Base-by-base conservation (phyloP, 2,888 invertebrate genomes). In the Buathra laborator region DNA sequence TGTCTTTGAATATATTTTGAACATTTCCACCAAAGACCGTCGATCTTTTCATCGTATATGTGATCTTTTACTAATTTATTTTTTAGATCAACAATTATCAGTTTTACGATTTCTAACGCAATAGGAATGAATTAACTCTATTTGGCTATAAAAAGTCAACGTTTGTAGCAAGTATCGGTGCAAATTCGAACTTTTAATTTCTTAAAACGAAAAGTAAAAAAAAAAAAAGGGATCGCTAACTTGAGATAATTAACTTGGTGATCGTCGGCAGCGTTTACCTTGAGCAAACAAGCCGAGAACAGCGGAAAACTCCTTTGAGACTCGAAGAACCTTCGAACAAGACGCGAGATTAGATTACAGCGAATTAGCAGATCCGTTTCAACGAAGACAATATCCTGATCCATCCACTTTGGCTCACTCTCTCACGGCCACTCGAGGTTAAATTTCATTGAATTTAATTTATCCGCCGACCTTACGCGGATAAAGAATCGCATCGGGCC, bases 341-440 rank as follows among this genome's bases (percentile, higher is more conserved):
- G 81, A 74, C 59, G 78, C 70, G 77, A 81, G 78, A 84, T 84
- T 70, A 72, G 78, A 81, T 84, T 78, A 81, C 62, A 59, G 14
- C 64, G 74, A 84, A 74, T 81, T 81, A 81, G 78, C 62, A 70
- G 44, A 78, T 56, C 32, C 78, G 64, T 84, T 84, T 74, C 48
- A 74, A 56, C 37, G 67, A 68, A 59, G 66, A 77, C 76, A 67
- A 66, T 16, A 44, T 7, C 37, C 43, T 16, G 53, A 53, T 68
- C 67, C 56, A 78, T 81, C 51, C 70, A 84, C 62, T 76, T 37
- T 71, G 56, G 7, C 24, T 16, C 19, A 68, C 64, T 29, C 32
- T 24, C 32, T 2, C 12, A 53, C 32, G 14, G 46, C 29, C 12
- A 14, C 37, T 48, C 46, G 46, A 59, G 51, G 62, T 44, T 56